Evolutionary conservation across 2,888 invertebrate species (phyloP), one percentile per base, ranked within the genome.

Genomic region (Rhamnusium bicolor): DNA sequence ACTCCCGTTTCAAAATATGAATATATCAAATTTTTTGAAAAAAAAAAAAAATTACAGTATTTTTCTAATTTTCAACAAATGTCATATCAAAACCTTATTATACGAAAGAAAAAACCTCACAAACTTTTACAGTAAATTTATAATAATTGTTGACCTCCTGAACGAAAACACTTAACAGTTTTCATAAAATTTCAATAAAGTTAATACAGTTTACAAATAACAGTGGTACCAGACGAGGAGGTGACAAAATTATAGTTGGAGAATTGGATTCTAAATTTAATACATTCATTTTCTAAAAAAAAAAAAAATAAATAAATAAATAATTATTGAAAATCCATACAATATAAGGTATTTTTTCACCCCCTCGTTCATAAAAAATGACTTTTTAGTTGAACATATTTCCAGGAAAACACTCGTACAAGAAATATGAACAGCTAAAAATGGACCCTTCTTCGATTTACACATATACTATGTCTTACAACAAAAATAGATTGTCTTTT

Each of bases 401-500:
- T 78, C 32, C 12, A 24, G 67, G 1, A 61, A 58, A 58, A 21
- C 21, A 47, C 10, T 21, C 24, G 19, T 24, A 61, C 24, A 21
- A 65, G 40, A 56, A 67, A 73, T 70, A 73, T 66, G 70, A 67
- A 71, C 73, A 73, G 72, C 74, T 81, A 76, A 82, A 80, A 81
- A 80, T 82, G 83, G 83, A 82, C 83, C 83, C 82, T 80, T 79
- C 63, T 68, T 76, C 69, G 66, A 69, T 74, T 73, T 62, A 75
- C 72, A 78, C 49, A 58, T 70, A 71, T 66, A 73, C 60, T 72
- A 74, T 46, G 46, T n/a, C 69, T 74, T 79, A 77, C 79, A 81
- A 77, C 80, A 80, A 74, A 56, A 83, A 81, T 79, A 78, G 80
- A 82, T 82, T 82, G 82, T 82, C 82, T 80, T 80, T 79, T 78